Conservation (phyloP, 2,888 invertebrate genomes). For the Quadriops clusia region DNA sequence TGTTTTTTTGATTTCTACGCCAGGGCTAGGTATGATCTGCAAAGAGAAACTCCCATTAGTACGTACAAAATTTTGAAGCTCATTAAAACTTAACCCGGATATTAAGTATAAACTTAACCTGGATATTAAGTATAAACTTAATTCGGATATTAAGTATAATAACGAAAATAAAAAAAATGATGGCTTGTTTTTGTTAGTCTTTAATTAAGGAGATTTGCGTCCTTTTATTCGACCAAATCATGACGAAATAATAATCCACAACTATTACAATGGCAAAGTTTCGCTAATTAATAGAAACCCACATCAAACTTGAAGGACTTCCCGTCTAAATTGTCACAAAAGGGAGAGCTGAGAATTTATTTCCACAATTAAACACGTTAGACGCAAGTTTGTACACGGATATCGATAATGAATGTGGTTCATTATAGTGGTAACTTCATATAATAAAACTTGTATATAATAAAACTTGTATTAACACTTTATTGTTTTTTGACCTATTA, state of each 20-base stretch:
- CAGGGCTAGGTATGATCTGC: slow-evolving; percentile 22
- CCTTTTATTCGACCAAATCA: too few relatives aligned
- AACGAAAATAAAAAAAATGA: too few relatives aligned
- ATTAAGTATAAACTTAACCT: too few relatives aligned
- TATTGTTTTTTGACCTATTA: background rate
- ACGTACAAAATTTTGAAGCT: too few relatives aligned
- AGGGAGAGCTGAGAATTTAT: slow-evolving; percentile 6
- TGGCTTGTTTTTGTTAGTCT: too few relatives aligned
- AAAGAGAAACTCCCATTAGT: slow-evolving; percentile 11
- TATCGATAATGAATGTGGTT: background rate
- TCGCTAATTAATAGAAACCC: slow-evolving; percentile 23
- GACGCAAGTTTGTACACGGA: background rate
- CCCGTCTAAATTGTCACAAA: slow-evolving; percentile 6
- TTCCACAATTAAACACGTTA: background rate
- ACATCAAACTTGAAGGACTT: slow-evolving; percentile 16
- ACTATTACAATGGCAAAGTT: slow-evolving; percentile 13
- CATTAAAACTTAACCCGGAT: too few relatives aligned
- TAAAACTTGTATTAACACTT: background rate
- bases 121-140: too few relatives aligned
- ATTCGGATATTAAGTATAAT: too few relatives aligned
- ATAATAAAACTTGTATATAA: too few relatives aligned
- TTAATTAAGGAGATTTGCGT: too few relatives aligned
- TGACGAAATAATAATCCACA: too few relatives aligned
- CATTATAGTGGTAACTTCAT: background rate
- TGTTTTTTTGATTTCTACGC: slow-evolving; percentile 25